Evolutionary conservation across 2,113 vertebrate genomes (phyloP), one percentile per base, ranked within the genome.

Genomic region (Pyxicephalus adspersus): DNA sequence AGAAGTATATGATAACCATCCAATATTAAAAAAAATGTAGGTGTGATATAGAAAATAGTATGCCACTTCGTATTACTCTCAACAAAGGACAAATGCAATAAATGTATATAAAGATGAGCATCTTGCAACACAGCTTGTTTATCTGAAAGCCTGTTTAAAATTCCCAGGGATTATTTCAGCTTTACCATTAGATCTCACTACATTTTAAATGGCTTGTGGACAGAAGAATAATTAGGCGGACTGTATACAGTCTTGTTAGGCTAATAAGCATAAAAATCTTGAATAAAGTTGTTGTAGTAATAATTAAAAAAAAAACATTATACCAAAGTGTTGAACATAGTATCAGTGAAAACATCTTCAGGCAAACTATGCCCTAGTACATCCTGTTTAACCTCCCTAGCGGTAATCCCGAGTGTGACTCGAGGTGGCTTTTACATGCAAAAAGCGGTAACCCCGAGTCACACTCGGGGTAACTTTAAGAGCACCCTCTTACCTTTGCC

Each of bases 101-200:
- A 64, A 65, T 81, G 79, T 74, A 81, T 45, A 74, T 81, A 81
- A 64, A 64, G 60, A 81, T 81, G 71, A 81, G 68, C 68, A 57
- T 70, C 50, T 61, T 38, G 79, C 26, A 81, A 81, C 73, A 60
- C 68, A 29, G 79, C 60, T 81, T 74, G 60, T 73, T 67, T 73
- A 61, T 73, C 68, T 65, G 79, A 55, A 28, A 50, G 52, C 26
- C 79, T 34, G 68, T 26, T 45, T 65, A n/a, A 26, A 81, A 65
- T 70, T 64, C 68, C 18, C 50, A 74, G 58, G 68, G 79, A 81
- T 81, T 81, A 81, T 73, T 81, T 64, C 9, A 1, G 58, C 13
- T 81, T 73, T 73, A 73, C 34, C 26, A 58, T 79, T 66, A 79
- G 29, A 55, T 81, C 68, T 73, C 60, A 16, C 50, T 64, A 60